phyloP scores from a whole-genome alignment of 2,888 invertebrate species.

The Tenthredo scrophulariae region DNA sequence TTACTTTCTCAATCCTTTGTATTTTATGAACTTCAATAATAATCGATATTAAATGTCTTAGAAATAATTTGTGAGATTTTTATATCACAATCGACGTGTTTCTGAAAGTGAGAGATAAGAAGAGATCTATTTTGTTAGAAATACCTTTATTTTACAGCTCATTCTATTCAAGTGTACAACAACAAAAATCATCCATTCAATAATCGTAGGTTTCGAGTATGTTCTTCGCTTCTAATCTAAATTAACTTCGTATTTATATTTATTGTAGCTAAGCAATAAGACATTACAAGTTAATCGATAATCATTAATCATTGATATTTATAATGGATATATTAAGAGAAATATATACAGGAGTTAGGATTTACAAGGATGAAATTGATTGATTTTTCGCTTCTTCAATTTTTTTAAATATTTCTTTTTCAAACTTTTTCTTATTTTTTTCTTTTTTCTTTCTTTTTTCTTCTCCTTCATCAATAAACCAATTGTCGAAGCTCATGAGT shows the following conservation, averaged over 20 bases:
- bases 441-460: background rate
- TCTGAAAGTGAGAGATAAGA: too few species aligned
- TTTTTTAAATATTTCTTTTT: slow-evolving; percentile 5
- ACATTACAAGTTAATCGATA: background rate
- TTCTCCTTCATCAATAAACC: background rate
- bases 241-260: background rate
- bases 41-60: background rate
- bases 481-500: slow-evolving; percentile 59
- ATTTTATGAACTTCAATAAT: background rate
- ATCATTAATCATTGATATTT: background rate
- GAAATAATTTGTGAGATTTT: too few species aligned
- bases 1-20: background rate
- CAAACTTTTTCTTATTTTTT: slow-evolving; percentile 18
- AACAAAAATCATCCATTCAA: background rate
- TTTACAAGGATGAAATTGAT: slow-evolving; percentile 12
- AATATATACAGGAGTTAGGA: slow-evolving; percentile 33
- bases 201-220: background rate
- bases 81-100: too few species aligned
- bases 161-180: background rate
- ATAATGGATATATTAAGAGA: slow-evolving; percentile 3
- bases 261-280: background rate
- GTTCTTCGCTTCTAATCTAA: background rate
- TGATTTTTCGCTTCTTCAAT: background rate
- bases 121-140: too few species aligned
- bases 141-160: background rate